These are phyloP conservation scores for Lepus europaeus DNA, from an alignment of 2,113 vertebrate genomes.

Conservation along the genomic window DNA sequence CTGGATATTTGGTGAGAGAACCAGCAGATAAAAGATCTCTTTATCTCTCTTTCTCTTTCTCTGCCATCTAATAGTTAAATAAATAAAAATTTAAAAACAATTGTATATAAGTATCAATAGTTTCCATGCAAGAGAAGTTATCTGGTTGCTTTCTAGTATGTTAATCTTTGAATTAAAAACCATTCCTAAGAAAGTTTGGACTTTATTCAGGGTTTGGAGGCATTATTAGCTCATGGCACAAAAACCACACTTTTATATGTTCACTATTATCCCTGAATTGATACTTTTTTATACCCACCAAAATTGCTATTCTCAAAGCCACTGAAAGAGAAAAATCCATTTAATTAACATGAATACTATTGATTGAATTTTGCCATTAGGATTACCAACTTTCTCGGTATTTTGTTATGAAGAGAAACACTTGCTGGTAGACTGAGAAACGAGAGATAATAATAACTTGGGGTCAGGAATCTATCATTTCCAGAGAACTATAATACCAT, in stretches of 20 bases:
- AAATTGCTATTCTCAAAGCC: background rate
- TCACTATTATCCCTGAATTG: background rate
- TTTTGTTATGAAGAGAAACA: background rate
- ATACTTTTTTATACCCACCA: background rate
- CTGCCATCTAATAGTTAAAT: too few relatives aligned
- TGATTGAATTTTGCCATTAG: background rate
- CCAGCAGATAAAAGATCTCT: too few relatives aligned
- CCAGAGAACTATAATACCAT: background rate
- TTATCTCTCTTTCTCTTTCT: too few relatives aligned
- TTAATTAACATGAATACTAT: constrained; percentile 13
- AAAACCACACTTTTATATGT: background rate
- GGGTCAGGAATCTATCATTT: background rate
- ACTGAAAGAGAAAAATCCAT: constrained; percentile 17
- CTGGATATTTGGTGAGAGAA: too few relatives aligned
- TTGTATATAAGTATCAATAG: background rate
- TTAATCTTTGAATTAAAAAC: background rate
- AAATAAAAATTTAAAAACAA: too few relatives aligned
- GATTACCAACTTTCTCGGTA: background rate
- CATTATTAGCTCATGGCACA: background rate
- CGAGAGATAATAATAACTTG: background rate
- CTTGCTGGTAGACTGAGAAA: background rate
- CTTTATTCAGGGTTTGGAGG: background rate
- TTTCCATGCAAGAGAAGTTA: background rate
- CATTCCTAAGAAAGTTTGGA: background rate
- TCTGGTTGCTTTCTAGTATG: background rate